These are phyloP conservation scores for Falco cherrug DNA, from an alignment of 2,797 vertebrate species.

Conservation along the genomic window DNA sequence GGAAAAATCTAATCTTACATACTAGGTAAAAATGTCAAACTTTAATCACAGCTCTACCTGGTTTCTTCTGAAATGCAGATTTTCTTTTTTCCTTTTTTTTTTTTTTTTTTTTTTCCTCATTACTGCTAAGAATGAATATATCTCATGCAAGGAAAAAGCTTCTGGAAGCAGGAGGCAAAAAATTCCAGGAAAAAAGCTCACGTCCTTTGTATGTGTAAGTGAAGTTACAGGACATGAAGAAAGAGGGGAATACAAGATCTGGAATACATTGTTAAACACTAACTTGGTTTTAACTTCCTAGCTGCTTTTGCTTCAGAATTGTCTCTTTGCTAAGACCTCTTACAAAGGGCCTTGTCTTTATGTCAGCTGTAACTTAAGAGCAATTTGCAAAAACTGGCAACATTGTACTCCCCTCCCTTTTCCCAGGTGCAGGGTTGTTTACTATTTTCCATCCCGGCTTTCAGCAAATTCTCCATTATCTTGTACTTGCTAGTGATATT, in stretches of 20 bases:
- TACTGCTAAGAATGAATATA: background rate
- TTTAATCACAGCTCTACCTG: slow-evolving; percentile 50
- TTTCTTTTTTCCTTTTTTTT: background rate
- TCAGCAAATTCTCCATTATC: background rate
- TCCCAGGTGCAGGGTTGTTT: background rate
- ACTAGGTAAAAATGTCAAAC: slow-evolving; percentile 31
- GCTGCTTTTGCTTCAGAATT: background rate
- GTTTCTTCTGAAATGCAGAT: background rate
- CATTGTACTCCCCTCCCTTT: background rate
- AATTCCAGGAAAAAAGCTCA: background rate
- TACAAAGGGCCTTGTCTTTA: background rate
- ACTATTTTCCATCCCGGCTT: slow-evolving; percentile 7
- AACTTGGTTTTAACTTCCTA: background rate
- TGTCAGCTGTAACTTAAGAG: background rate
- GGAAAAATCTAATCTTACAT: slow-evolving; percentile 41
- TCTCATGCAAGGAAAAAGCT: background rate
- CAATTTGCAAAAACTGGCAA: background rate
- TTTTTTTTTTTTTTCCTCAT: background rate
- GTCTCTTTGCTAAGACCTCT: background rate
- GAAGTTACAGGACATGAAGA: background rate
- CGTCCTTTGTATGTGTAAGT: background rate
- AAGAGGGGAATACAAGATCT: background rate
- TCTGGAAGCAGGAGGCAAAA: background rate
- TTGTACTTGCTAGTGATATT: slow-evolving; percentile 13
- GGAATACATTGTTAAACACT: background rate